Evolutionary conservation across 2,113 vertebrate species (phyloP).

Genomic region (Anoplopoma fimbria): DNA sequence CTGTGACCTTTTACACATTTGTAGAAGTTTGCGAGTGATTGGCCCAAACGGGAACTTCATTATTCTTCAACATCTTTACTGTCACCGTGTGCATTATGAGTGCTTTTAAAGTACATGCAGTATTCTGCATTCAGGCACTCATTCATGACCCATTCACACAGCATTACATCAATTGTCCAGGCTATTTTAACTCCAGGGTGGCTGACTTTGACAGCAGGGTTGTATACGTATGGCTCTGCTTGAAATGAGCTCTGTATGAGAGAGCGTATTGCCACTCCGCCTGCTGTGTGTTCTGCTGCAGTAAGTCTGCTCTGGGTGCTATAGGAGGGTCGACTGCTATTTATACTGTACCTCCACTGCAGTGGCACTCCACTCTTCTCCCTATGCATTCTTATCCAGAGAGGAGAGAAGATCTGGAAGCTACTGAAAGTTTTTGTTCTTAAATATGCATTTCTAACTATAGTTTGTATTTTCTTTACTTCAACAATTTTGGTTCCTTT

Average conservation of each 20-base stretch:
- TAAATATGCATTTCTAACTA: slow-evolving; percentile 12
- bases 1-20: slow-evolving; percentile 46
- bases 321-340: slow-evolving; percentile 72
- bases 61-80: slow-evolving; percentile 16
- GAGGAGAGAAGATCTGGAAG: slow-evolving; percentile 37
- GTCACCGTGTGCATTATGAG: slow-evolving; percentile 31
- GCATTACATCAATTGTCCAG: slow-evolving; percentile 17
- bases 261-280: slow-evolving; percentile 34
- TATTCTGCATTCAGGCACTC: slow-evolving; percentile 8
- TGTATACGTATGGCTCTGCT: slow-evolving; percentile 49
- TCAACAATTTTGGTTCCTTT: background rate
- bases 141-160: slow-evolving; percentile 38
- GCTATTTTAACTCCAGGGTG: slow-evolving; percentile 54
- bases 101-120: slow-evolving; percentile 19
- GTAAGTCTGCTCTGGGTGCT: slow-evolving; percentile 66
- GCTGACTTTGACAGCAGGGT: slow-evolving; percentile 63
- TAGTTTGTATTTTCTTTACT: background rate
- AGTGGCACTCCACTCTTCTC: slow-evolving; percentile 51
- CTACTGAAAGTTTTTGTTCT: slow-evolving; percentile 10
- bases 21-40: background rate
- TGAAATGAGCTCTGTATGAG: slow-evolving; percentile 60
- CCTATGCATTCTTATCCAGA: slow-evolving; percentile 38
- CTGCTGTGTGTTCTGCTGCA: slow-evolving; percentile 71
- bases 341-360: slow-evolving; percentile 72
- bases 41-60: background rate